Base-by-base conservation (phyloP, 1,140 invertebrate species). In the Anastrepha ludens region DNA sequence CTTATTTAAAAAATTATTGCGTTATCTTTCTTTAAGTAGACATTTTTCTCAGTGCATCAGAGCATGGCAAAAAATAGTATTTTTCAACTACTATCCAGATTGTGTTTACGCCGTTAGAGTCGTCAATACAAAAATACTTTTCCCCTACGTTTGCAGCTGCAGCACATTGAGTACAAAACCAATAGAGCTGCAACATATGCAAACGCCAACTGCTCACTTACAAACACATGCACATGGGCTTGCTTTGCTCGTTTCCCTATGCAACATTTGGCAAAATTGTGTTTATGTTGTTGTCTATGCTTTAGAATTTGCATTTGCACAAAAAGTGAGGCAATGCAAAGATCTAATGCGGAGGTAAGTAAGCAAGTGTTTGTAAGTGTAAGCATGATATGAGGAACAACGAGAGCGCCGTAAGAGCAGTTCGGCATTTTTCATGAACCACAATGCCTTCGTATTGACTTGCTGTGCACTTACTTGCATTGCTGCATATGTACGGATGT, bases 251-350 rank as follows among this genome's bases (percentile, higher is more conserved):
- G 60, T 15, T 17, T 62, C 60, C n/a, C 5, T n/a, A 62, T 81
- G 47, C 74, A 81, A 81, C 50, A 55, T 55, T 81, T 81, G 74
- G 47, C 15, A 81, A 20, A 47, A 81, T 81, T 81, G 74, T 55
- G 47, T 81, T 81, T 55, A 58, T 81, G 74, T 20, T 58, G n/a
- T 20, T 81, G 9, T 58, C n/a, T 81, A 50, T 81, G 74, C 15
- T 17, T 81, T 81, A 20, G 41, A 81, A 81, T 81, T 81, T 81
- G 74, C 74, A 81, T 81, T 17, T 41, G 9, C 2, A 3, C 47
- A 58, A 81, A 81, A 81, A 81, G 74, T 81, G 13, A 6, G 15
- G 47, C 47, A 2, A 81, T 55, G 47, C 15, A 55, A 81, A 47
- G 20, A 15, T 55, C 13, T n/a, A 81, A 50, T 3, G 55, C n/a